These are phyloP conservation scores for Cephus spinipes DNA, from an alignment of 2,888 invertebrate species.

Conservation along the genomic window DNA sequence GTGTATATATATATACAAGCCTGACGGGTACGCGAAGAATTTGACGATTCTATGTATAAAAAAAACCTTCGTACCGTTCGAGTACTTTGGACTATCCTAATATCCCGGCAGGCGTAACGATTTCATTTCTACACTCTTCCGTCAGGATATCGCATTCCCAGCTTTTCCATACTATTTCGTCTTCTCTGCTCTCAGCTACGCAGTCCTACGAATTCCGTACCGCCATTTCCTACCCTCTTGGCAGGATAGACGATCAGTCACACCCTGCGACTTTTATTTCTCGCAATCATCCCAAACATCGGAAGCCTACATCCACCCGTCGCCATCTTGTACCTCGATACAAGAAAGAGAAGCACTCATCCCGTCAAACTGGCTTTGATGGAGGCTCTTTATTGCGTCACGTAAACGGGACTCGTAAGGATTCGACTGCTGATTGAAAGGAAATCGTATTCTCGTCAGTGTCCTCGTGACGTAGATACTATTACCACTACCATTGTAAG, in stretches of 20 bases:
- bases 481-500: neutral
- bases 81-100: conserved; percentile 38
- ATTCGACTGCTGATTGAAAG: conserved; percentile 51
- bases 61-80: neutral
- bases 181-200: neutral
- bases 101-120: conserved; percentile 46
- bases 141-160: neutral
- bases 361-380: conserved; percentile 25
- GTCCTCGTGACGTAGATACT: conserved; percentile 1
- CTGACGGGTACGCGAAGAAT: neutral
- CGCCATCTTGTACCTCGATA: neutral
- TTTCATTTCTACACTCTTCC: conserved; percentile 39
- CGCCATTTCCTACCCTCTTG: conserved; percentile 19
- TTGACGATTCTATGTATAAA: neutral
- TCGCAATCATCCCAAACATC: conserved; percentile 52
- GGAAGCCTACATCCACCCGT: conserved; percentile 2
- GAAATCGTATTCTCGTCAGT: conserved; percentile 38
- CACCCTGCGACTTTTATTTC: conserved; percentile 61
- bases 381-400: conserved; percentile 46
- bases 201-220: conserved; percentile 22
- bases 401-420: conserved; percentile 47
- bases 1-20: neutral
- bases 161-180: conserved; percentile 20
- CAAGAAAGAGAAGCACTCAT: neutral
- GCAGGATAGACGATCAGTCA: conserved; percentile 58